phyloP scores from a whole-genome alignment of 2,113 vertebrate genomes.

The Istiophorus platypterus region DNA sequence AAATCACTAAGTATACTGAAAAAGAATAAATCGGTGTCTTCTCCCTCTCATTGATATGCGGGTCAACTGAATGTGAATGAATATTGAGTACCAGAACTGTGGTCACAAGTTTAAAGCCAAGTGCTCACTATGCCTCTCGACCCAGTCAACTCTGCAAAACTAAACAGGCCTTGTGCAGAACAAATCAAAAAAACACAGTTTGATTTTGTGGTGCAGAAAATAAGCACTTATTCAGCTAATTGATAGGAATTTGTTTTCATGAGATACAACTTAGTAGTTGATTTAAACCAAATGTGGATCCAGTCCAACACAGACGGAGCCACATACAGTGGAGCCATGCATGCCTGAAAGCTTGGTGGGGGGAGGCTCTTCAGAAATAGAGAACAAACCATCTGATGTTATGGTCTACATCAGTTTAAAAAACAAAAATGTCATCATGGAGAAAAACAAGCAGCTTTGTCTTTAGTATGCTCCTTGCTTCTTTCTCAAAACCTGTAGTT shows the following conservation, averaged over 20 bases:
- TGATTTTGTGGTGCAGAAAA: neutral
- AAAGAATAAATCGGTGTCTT: neutral
- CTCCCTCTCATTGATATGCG: constrained; percentile 5
- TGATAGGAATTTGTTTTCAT: neutral
- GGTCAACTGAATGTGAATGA: constrained; percentile 10
- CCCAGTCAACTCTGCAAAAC: constrained; percentile 17
- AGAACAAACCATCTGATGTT: constrained; percentile 52
- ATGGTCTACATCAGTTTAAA: constrained; percentile 27
- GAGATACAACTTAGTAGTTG: neutral
- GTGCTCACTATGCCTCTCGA: neutral
- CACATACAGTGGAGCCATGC: neutral
- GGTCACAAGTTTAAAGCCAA: constrained; percentile 19
- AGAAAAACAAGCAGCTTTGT: constrained; percentile 34
- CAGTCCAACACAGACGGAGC: constrained; percentile 5
- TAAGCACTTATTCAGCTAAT: neutral
- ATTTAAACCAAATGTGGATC: constrained; percentile 2
- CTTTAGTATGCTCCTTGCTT: constrained; percentile 33
- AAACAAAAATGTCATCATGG: neutral
- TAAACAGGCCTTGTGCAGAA: constrained; percentile 4
- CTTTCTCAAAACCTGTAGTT: constrained; percentile 23
- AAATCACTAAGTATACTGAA: too few species aligned
- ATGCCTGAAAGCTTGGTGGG: constrained; percentile 27
- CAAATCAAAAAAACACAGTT: constrained; percentile 5
- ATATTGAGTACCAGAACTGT: constrained; percentile 20
- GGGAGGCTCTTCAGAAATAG: constrained; percentile 30